These are phyloP conservation scores for Cyrtorhinus lividipennis DNA, from an alignment of 1,140 invertebrate genomes.

Conservation along the genomic window DNA sequence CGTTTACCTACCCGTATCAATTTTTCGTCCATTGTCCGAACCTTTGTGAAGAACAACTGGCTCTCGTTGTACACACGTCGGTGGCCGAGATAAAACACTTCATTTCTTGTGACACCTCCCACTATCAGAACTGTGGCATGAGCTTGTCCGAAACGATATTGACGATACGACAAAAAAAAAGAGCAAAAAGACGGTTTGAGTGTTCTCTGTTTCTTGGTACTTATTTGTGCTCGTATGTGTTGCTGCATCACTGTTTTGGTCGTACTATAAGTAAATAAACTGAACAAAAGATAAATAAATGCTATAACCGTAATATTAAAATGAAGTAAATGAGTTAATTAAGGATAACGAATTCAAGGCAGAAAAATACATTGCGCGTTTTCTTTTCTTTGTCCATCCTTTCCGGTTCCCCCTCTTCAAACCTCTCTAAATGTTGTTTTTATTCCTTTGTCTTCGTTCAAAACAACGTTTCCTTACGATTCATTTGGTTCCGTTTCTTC, in stretches of 20 bases:
- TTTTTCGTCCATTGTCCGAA: no score
- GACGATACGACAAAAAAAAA: not conserved
- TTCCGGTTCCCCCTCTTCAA: conserved; percentile 7
- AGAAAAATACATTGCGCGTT: conserved; percentile 1
- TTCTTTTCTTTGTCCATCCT: conserved; percentile 1
- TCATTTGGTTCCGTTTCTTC: no score
- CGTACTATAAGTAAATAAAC: not conserved
- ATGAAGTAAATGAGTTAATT: conserved; percentile 4
- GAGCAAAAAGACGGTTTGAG: no score
- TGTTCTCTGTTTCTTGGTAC: conserved; percentile 9
- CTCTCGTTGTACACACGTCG: conserved; percentile 5
- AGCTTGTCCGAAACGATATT: not conserved
- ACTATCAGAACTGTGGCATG: conserved; percentile 6
- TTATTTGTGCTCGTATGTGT: conserved; percentile 9
- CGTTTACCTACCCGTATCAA: no score
- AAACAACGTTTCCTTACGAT: no score
- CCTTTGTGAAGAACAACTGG: conserved; percentile 5
- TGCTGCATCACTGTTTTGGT: not conserved
- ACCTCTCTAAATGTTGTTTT: conserved; percentile 11
- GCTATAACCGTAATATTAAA: not conserved
- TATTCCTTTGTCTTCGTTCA: no score
- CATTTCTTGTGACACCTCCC: not conserved
- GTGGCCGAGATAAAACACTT: not conserved
- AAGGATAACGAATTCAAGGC: not conserved
- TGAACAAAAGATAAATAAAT: not conserved